Percentiles rank a stretch among this genome's conserved stretches.
These are phyloP conservation scores for Labeo calbasu DNA, from an alignment of 2,797 vertebrate genomes.

Conservation along the genomic window DNA sequence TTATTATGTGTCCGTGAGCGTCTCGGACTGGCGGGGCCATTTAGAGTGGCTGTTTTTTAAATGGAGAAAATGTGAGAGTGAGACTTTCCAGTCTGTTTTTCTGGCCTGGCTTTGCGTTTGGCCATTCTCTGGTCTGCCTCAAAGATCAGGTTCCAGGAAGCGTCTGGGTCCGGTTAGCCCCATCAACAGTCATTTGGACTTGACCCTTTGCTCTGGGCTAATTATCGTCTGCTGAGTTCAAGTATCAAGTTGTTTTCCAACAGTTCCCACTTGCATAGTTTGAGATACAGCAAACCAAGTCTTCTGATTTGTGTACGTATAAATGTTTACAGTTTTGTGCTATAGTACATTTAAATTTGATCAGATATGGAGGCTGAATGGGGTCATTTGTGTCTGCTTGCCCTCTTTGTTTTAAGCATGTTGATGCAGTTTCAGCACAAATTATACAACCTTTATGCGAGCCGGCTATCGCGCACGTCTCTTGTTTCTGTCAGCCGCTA, in stretches of 20 bases:
- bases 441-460: slow-evolving; percentile 60
- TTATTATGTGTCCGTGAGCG: slow-evolving; percentile 53
- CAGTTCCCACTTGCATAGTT: slow-evolving; percentile 39
- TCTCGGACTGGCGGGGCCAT: slow-evolving; percentile 42
- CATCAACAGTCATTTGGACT: slow-evolving; percentile 58
- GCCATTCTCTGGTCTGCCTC: slow-evolving; percentile 54
- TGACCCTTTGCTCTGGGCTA: slow-evolving; percentile 57
- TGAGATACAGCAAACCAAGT: not conserved
- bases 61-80: slow-evolving; percentile 57
- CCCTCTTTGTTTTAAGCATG: slow-evolving; percentile 65
- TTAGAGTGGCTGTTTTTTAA: slow-evolving; percentile 46
- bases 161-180: slow-evolving; percentile 53
- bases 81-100: slow-evolving; percentile 60
- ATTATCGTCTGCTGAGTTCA: slow-evolving; percentile 55
- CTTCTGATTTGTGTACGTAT: not conserved
- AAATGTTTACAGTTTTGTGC: slow-evolving; percentile 26
- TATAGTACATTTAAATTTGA: slow-evolving; percentile 55
- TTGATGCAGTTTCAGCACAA: slow-evolving; percentile 62
- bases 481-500: slow-evolving; percentile 72
- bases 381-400: slow-evolving; percentile 62
- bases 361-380: slow-evolving; percentile 55
- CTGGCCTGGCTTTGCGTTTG: slow-evolving; percentile 49
- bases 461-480: slow-evolving; percentile 55
- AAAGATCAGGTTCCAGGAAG: slow-evolving; percentile 60
- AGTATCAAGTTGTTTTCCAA: slow-evolving; percentile 52